Base-by-base conservation (phyloP, 1,140 invertebrate genomes). In the Sinonovacula constricta region DNA sequence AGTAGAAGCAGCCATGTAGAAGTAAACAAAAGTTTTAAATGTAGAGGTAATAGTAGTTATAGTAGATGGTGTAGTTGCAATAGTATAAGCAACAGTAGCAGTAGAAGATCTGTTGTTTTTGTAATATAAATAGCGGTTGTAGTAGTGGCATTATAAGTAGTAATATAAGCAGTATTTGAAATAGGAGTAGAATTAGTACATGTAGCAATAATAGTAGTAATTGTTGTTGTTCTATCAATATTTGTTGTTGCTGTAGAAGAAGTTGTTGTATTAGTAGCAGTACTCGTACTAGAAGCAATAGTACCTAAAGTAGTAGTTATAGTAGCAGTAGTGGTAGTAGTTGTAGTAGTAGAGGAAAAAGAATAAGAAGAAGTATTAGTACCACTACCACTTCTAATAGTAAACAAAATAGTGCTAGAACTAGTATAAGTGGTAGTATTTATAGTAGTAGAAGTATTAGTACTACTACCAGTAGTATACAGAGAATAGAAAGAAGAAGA, bases 251-350 rank as follows among this genome's bases (percentile, higher is more conserved):
- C 63, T 33, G 57, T 72, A 72, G 70, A 15, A 65, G 70, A 63
- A 72, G 70, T 65, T 34, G 70, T 65, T 34, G 70, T 63, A 66
- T 56, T 63, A 66, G 70, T 63, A 66, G 70, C 24, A 34, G 54
- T 63, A 72, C 31, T 63, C 31, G 71, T 75, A 75, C 59, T 75
- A 66, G 71, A 26, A 75, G 71, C 53, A 75, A 60, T 75, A 75
- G 60, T 66, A 75, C 59, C 49, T 66, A 60, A 15, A 75, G 71
- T 75, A 75, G 59, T 66, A 49, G 71, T 75, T 49, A 45, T 53
- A 66, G 60, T 75, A 75, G 60, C 53, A 33, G 45, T 66, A 22
- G 45, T 66, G 31, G 28, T 49, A 33, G 45, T 31, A 33, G 45
- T 65, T 12, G 71, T 66, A 22, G 28, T 65, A 33, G 45, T 67